Evolutionary conservation across 2,888 invertebrate genomes (phyloP).

Genomic region (Lingula anatina): DNA sequence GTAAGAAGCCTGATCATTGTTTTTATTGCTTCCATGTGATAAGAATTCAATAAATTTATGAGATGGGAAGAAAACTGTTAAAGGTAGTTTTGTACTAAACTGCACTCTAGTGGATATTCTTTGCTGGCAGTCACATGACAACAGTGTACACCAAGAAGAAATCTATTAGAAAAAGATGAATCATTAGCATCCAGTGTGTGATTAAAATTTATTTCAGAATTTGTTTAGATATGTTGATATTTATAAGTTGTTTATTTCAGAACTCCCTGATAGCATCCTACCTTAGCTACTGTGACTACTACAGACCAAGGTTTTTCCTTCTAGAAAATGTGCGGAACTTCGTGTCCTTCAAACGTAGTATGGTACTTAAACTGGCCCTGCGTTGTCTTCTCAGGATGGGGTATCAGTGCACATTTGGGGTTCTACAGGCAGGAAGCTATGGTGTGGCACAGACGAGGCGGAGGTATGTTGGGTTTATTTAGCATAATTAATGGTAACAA

Average conservation of each 20-base stretch:
- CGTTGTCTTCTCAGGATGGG: constrained; percentile 75
- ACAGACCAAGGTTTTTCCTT: constrained; percentile 75
- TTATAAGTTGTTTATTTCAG: constrained; percentile 31
- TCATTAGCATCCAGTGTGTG: no score
- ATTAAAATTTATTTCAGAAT: background rate
- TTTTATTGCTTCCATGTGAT: no score
- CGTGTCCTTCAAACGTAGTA: constrained; percentile 73
- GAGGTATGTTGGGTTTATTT: constrained; percentile 52
- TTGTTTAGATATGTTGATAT: background rate
- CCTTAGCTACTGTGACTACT: constrained; percentile 79
- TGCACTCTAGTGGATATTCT: background rate
- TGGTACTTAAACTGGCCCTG: constrained; percentile 75
- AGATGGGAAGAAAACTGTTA: no score
- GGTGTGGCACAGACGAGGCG: constrained; percentile 78
- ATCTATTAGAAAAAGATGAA: background rate
- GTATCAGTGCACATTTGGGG: constrained; percentile 79
- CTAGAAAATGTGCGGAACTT: constrained; percentile 84
- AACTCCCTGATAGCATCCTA: constrained; percentile 78
- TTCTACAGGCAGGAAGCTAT: constrained; percentile 81
- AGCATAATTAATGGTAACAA: background rate
- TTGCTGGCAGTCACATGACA: background rate
- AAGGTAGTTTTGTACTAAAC: no score
- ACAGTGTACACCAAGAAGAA: background rate
- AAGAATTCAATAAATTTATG: no score
- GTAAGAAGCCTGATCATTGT: constrained; percentile 24